Evolutionary conservation across 2,888 invertebrate species (phyloP).

Genomic region (Trichopoda pennipes): DNA sequence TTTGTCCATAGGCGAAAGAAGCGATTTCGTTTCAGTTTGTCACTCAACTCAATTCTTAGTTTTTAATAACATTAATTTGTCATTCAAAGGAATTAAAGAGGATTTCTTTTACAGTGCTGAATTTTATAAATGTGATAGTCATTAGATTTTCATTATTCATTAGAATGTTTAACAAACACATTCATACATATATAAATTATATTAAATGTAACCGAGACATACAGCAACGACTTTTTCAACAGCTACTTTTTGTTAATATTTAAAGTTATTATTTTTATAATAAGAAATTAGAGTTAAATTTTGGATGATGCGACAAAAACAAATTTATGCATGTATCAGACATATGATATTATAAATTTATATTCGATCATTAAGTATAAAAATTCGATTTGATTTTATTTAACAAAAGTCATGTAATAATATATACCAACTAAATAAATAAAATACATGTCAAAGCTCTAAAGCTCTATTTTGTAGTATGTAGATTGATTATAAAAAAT

Average conservation of each 20-base stretch:
- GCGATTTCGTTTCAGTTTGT: constrained; percentile 52
- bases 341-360: too few species aligned
- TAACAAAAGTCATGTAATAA: too few species aligned
- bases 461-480: too few species aligned
- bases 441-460: too few species aligned
- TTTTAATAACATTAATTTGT: constrained; percentile 68
- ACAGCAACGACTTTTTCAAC: neutral
- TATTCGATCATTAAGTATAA: too few species aligned
- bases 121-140: constrained; percentile 77
- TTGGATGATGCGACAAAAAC: too few species aligned
- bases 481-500: too few species aligned
- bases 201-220: neutral
- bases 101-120: constrained; percentile 72
- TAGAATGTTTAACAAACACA: constrained; percentile 71
- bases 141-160: constrained; percentile 80
- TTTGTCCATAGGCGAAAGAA: constrained; percentile 9
- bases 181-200: constrained; percentile 8
- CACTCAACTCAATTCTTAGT: constrained; percentile 36
- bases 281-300: too few species aligned
- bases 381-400: too few species aligned
- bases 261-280: too few species aligned
- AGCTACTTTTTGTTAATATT: neutral
- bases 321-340: too few species aligned
- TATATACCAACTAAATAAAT: too few species aligned
- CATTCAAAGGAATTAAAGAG: constrained; percentile 77